These are phyloP conservation scores for Heterochromis multidens DNA, from an alignment of 2,113 vertebrate genomes.

Conservation along the genomic window DNA sequence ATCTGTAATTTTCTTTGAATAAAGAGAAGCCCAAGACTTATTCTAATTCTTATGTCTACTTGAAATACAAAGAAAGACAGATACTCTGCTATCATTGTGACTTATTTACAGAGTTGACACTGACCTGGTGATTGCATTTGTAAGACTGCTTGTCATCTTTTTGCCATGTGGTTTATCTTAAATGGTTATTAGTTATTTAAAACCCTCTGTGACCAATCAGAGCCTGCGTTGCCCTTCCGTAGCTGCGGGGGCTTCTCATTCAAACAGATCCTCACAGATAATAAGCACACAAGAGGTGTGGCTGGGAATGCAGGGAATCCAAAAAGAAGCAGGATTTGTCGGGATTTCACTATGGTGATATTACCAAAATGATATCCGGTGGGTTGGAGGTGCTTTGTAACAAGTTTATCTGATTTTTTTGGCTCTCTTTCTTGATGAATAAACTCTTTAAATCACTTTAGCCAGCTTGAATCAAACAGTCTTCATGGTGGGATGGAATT, in stretches of 20 bases:
- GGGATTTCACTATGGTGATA: not conserved
- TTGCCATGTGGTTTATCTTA: not conserved
- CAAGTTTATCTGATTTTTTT: not conserved
- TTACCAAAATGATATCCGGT: not conserved
- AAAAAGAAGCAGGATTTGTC: not conserved
- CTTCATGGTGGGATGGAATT: conserved; percentile 21
- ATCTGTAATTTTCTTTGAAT: conserved; percentile 11
- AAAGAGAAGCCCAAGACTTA: not conserved
- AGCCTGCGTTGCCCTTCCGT: conserved; percentile 5
- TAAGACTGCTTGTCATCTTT: not conserved
- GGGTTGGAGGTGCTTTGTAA: not conserved
- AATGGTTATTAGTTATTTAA: not conserved
- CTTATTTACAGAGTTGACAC: not conserved
- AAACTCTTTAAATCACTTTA: not conserved
- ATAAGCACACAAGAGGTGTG: not conserved
- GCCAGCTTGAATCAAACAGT: conserved; percentile 38
- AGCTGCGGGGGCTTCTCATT: conserved; percentile 46
- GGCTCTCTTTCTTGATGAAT: not conserved
- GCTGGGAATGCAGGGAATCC: not conserved
- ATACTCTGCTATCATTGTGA: not conserved
- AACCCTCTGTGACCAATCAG: conserved; percentile 3
- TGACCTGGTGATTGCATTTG: not conserved
- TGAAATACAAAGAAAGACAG: not conserved
- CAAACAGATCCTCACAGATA: conserved; percentile 30
- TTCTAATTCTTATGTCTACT: not conserved